Conservation (phyloP, 2,888 invertebrate species). For the Panopea generosa region DNA sequence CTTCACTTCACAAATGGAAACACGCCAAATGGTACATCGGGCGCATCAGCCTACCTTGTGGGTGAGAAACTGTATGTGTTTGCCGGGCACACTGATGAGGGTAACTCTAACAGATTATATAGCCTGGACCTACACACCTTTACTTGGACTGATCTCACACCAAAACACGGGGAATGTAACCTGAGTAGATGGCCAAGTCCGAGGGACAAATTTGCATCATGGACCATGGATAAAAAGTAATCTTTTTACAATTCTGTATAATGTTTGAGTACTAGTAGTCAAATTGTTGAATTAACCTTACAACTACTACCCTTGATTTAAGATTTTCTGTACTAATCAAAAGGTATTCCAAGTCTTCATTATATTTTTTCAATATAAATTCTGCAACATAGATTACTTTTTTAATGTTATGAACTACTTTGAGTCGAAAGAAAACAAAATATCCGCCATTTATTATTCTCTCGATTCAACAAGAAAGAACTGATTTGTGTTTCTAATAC, state of each 20-base stretch:
- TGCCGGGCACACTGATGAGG: slow-evolving; percentile 80
- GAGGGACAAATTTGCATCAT: slow-evolving; percentile 79
- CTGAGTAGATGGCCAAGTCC: slow-evolving; percentile 67
- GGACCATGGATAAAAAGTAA: slow-evolving; percentile 77
- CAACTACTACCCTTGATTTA: no score
- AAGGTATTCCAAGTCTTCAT: no score
- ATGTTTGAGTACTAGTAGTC: neutral
- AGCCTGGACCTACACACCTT: slow-evolving; percentile 76
- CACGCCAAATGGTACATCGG: slow-evolving; percentile 80
- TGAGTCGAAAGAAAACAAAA: no score
- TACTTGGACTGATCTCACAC: slow-evolving; percentile 72
- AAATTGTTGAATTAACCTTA: no score
- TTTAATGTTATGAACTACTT: no score
- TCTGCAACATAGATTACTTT: no score
- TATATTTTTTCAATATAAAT: no score
- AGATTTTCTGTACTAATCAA: no score
- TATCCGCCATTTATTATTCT: no score
- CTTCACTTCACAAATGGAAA: slow-evolving; percentile 67
- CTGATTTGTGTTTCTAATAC: no score
- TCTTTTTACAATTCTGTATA: neutral
- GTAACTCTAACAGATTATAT: slow-evolving; percentile 78
- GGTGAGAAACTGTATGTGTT: slow-evolving; percentile 79
- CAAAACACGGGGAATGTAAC: neutral
- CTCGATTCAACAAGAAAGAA: no score
- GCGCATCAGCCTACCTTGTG: slow-evolving; percentile 77